Evolutionary conservation across 2,888 invertebrate species (phyloP), one percentile per base, ranked within the genome.

Genomic region (Morpho deidamia): DNA sequence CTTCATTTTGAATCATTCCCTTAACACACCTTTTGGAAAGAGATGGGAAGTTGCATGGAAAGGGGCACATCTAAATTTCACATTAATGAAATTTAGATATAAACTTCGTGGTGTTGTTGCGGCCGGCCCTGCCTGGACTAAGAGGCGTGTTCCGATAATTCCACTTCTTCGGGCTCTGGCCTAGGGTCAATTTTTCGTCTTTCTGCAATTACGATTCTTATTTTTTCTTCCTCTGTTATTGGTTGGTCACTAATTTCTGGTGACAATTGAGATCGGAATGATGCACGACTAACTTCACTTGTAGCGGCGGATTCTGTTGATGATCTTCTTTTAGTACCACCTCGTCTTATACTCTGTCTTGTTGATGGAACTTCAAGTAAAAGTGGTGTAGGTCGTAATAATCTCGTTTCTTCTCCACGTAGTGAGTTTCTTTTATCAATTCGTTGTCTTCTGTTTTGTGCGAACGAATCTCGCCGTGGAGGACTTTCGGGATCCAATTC

Each of bases 151-250:
- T 88, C 89, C 41, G 81, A 70, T 56, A 89, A 72, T 68, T 89
- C 89, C 59, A 87, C 84, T 23, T 85, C 85, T 38, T 79, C 82
- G 41, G 75, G 65, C 56, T 83, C 85, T 7, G 81, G 76, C 57
- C 76, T 73, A n/a, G 90, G 81, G 57, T 92, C 92, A 46, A 92
- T 82, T 71, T 92, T 91, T 60, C 92, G 78, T 61, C 92, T 82
- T 72, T 92, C 92, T 8, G 91, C 91, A 65, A 92, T 92, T 52
- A 92, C 92, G 72, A 91, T 90, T 69, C 92, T 90, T 61, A 92
- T 91, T 62, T 91, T 91, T 62, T 92, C 86, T 62, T 83, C 82
- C 59, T 87, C 88, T 41, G 75, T 88, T 52, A 87, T 80, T 8
- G 76, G 72, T 41, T 74, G 71, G 38, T 79, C 76, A 3, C 53